Evolutionary conservation across 2,888 invertebrate genomes (phyloP).

Genomic region (Sphaerophoria rueppellii): DNA sequence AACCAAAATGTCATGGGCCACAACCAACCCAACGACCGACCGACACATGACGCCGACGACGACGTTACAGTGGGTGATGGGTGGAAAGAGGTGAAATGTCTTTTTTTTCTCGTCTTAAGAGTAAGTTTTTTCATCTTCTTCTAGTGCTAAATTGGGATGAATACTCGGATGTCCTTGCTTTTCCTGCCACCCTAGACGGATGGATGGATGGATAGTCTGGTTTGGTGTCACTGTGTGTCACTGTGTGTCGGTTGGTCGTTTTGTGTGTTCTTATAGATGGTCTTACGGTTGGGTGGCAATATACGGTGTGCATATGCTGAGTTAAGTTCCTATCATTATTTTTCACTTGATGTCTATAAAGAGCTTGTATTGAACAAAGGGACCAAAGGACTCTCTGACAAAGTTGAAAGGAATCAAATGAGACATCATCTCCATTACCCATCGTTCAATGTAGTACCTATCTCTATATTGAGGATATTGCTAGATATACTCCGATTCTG

Average conservation of each 20-base stretch:
- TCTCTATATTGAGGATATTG: slow-evolving; percentile 9
- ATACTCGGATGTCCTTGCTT: slow-evolving; percentile 66
- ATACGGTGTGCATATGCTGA: slow-evolving; percentile 58
- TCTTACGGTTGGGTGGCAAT: slow-evolving; percentile 27
- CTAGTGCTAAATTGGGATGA: slow-evolving; percentile 67
- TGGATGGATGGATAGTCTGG: slow-evolving; percentile 1
- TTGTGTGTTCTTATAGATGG: neutral
- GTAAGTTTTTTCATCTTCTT: slow-evolving; percentile 5
- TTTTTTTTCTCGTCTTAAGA: slow-evolving; percentile 25
- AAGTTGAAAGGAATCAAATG: slow-evolving; percentile 74
- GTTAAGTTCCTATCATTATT: slow-evolving; percentile 65
- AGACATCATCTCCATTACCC: slow-evolving; percentile 69
- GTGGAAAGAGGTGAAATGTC: slow-evolving; percentile 45
- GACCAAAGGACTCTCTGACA: slow-evolving; percentile 69
- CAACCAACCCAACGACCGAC: neutral
- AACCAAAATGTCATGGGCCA: slow-evolving; percentile 49
- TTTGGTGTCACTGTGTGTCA: neutral
- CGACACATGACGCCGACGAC: too few species aligned
- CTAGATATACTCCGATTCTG: neutral
- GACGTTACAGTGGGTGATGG: too few species aligned
- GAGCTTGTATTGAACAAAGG: slow-evolving; percentile 66
- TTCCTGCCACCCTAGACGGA: slow-evolving; percentile 32
- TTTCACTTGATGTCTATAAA: slow-evolving; percentile 69
- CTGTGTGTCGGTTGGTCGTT: neutral
- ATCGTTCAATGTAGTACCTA: slow-evolving; percentile 20